phyloP scores from a whole-genome alignment of 2,113 vertebrate species.

The Synchiropus splendidus region DNA sequence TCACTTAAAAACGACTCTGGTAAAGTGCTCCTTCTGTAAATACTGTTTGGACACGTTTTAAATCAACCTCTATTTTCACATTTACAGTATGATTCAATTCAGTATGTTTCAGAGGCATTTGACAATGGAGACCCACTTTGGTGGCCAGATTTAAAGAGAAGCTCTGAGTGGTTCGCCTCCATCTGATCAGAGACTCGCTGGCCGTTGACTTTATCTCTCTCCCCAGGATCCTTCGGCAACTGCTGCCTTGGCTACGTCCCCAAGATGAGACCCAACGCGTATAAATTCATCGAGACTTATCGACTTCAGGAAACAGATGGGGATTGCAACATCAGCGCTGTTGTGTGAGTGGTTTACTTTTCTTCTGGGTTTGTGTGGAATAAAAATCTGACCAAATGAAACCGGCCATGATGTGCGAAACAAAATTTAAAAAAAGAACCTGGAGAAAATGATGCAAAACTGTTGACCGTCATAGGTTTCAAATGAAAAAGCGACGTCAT shows the following conservation, averaged over 20 bases:
- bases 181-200: too few relatives aligned
- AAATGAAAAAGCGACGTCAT: constrained; percentile 5
- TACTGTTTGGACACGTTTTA: too few relatives aligned
- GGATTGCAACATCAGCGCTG: constrained; percentile 62
- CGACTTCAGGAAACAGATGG: constrained; percentile 62
- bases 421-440: too few relatives aligned
- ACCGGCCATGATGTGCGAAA: too few relatives aligned
- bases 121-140: too few relatives aligned
- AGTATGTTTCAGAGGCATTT: too few relatives aligned
- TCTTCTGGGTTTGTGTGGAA: not conserved
- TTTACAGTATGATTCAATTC: too few relatives aligned
- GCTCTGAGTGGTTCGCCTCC: too few relatives aligned
- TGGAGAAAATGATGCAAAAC: constrained; percentile 4
- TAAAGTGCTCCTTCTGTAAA: too few relatives aligned
- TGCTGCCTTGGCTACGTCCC: constrained; percentile 49
- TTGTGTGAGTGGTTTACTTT: constrained; percentile 53
- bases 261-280: accelerated
- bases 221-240: constrained; percentile 55
- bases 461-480: constrained; percentile 27
- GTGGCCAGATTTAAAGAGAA: too few relatives aligned
- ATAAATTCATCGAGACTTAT: constrained; percentile 22
- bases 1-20: too few relatives aligned
- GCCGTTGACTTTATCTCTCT: not conserved
- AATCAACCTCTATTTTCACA: too few relatives aligned
- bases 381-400: not conserved